Evolutionary conservation across 2,113 vertebrate genomes (phyloP), one percentile per base, ranked within the genome.

Genomic region (Burhinus oedicnemus): DNA sequence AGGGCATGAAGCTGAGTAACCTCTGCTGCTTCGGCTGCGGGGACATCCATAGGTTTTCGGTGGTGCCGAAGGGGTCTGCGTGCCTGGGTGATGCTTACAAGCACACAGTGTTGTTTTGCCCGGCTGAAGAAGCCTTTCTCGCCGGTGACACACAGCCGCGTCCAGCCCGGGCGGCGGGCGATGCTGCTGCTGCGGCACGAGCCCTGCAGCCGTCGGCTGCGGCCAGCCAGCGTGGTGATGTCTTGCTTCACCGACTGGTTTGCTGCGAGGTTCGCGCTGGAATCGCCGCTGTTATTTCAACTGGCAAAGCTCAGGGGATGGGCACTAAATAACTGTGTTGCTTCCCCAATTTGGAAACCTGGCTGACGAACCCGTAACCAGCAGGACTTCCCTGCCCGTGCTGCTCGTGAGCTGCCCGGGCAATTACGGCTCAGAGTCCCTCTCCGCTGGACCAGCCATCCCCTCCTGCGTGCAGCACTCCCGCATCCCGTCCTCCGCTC

Each of bases 71-170:
- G 36, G 47, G 36, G 3, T 52, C 47, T 42, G 76, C 3, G 2
- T 1, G 9, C 36, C 32, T 4, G 49, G 38, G 2, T 2, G 14
- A 6, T 11, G 14, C 3, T 2, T 42, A 7, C 30, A 21, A 52
- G 47, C 49, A 6, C 60, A 7, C 30, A 1, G 14, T 5, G 8
- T 27, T 12, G 9, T 22, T 55, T 11, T 26, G 29, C 22, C 2
- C 15, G 18, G n/a, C 61, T 19, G 61, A 57, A 22, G 61, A 32
- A 55, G 49, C 49, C n/a, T 15, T 27, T 38, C 38, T 65, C 17
- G 1, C 58, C 11, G 5, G 23, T 8, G 51, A 42, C 49, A 38
- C 44, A 18, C 11, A 14, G 44, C 44, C 9, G 2, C 3, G 3
- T 32, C n/a, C 29, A 40, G 22, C 76, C 75, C 4, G 22, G 71